Percentiles rank a stretch among this genome's conserved stretches.
phyloP scores from a whole-genome alignment of 1,140 invertebrate genomes.

The Drosophila kurseongensis region DNA sequence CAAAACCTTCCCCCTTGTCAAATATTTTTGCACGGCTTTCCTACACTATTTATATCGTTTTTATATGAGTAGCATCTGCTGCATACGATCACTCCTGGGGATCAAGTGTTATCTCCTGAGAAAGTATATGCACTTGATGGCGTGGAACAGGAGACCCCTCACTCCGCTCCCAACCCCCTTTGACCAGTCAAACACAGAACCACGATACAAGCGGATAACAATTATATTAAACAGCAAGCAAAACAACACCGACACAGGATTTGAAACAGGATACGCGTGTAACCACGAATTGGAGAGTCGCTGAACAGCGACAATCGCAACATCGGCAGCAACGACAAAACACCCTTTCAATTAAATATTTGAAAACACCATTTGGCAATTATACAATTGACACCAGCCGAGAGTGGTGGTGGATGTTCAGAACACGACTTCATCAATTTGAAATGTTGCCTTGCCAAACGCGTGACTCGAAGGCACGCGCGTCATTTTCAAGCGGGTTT shows the following conservation, averaged over 20 bases:
- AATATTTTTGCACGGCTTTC: constrained; percentile 18
- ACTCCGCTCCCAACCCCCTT: constrained; percentile 3
- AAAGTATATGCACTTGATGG: constrained; percentile 65
- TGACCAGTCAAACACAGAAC: constrained; percentile 24
- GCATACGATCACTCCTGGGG: constrained; percentile 10
- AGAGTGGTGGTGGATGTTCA: constrained; percentile 20
- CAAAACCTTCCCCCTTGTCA: no score
- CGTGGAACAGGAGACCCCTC: constrained; percentile 15
- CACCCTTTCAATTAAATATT: constrained; percentile 84
- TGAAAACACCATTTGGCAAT: constrained; percentile 83
- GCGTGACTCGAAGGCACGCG: constrained; percentile 68
- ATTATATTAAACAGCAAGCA: constrained; percentile 82
- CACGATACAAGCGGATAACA: constrained; percentile 67
- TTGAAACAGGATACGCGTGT: constrained; percentile 84
- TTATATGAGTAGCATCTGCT: constrained; percentile 48
- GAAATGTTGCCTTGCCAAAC: constrained; percentile 68
- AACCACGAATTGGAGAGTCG: constrained; percentile 69
- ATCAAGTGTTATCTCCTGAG: constrained; percentile 37
- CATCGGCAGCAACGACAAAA: constrained; percentile 52
- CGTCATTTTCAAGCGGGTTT: constrained; percentile 58
- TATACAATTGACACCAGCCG: constrained; percentile 79
- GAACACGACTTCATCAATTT: constrained; percentile 82
- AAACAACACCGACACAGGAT: constrained; percentile 77
- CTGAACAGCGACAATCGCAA: constrained; percentile 14
- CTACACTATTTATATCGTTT: constrained; percentile 6